Percentiles rank a stretch among this genome's conserved stretches.
Conservation (phyloP, 2,888 invertebrate genomes). For the Schizotus pectinicornis region DNA sequence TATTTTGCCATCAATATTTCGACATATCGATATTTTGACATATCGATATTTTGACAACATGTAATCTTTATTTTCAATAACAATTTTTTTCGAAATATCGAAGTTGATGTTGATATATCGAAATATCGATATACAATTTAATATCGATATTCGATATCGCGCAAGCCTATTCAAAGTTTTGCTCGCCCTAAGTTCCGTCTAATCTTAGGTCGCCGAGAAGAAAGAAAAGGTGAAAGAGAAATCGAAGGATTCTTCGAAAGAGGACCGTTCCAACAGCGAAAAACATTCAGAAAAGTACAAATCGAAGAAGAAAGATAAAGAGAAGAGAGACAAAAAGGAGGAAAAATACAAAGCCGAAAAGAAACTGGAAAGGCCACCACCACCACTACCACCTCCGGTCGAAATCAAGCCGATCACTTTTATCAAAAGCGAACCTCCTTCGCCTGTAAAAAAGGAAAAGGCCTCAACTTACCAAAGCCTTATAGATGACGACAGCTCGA, state of each 20-base stretch:
- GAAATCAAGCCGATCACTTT: conserved; percentile 31
- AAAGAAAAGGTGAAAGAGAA: conserved; percentile 20
- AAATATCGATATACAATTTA: too few species aligned
- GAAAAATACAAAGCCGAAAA: conserved; percentile 57
- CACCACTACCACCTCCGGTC: conserved; percentile 34
- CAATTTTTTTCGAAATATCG: too few species aligned
- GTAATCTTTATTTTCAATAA: too few species aligned
- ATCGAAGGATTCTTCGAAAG: conserved; percentile 18
- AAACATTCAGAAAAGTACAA: conserved; percentile 60
- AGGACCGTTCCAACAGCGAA: conserved; percentile 55
- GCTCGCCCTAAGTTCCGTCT: too few species aligned
- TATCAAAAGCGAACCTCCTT: conserved; percentile 11
- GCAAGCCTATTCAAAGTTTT: too few species aligned
- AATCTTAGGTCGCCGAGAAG: conserved; percentile 1
- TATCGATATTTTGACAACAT: too few species aligned
- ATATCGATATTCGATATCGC: too few species aligned
- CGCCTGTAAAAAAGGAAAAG: conserved; percentile 35
- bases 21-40: too few species aligned
- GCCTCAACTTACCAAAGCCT: conserved; percentile 29
- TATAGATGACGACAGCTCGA: conserved; percentile 50
- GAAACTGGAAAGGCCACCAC: conserved; percentile 35
- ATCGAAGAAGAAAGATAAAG: conserved; percentile 62
- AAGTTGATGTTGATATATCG: too few species aligned
- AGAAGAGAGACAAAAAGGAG: conserved; percentile 64
- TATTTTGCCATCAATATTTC: too few species aligned